Percentiles rank a stretch among this genome's conserved stretches.
Evolutionary conservation across 2,888 invertebrate genomes (phyloP).

Genomic region (Rosalia funebris): DNA sequence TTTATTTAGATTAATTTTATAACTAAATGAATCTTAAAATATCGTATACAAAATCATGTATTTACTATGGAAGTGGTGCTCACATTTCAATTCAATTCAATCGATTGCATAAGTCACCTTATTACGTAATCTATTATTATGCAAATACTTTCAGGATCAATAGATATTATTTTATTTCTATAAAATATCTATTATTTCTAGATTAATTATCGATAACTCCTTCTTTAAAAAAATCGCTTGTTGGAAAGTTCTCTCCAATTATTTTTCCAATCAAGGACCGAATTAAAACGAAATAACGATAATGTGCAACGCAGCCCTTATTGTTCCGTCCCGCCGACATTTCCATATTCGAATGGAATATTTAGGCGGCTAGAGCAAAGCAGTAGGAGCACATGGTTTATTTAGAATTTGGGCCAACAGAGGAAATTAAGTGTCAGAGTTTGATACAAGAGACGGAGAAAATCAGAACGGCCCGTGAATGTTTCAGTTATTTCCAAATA

Average conservation of each 20-base stretch:
- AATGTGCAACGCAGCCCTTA: constrained; percentile 1
- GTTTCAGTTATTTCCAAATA: constrained; percentile 50
- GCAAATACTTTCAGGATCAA: too few species aligned
- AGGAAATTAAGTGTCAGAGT: constrained; percentile 58
- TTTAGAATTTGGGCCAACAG: constrained; percentile 55
- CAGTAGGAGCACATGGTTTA: constrained; percentile 49
- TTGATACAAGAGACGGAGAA: constrained; percentile 55
- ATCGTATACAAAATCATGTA: too few species aligned
- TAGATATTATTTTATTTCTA: too few species aligned
- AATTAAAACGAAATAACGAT: constrained; percentile 14
- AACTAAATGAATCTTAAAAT: too few species aligned
- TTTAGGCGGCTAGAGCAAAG: constrained; percentile 29
- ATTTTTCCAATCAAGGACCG: constrained; percentile 19
- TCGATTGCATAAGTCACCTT: too few species aligned
- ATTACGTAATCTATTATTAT: too few species aligned
- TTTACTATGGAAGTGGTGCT: too few species aligned
- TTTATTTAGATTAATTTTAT: too few species aligned
- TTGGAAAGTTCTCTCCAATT: not conserved
- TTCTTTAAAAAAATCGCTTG: not conserved
- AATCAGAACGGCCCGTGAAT: constrained; percentile 46
- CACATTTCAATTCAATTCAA: too few species aligned
- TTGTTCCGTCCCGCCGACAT: constrained; percentile 23
- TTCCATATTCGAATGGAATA: constrained; percentile 26
- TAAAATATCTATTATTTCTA: too few species aligned
- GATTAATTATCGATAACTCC: not conserved